Conservation (phyloP, 2,113 vertebrate species). For the Coryphaenoides rupestris region DNA sequence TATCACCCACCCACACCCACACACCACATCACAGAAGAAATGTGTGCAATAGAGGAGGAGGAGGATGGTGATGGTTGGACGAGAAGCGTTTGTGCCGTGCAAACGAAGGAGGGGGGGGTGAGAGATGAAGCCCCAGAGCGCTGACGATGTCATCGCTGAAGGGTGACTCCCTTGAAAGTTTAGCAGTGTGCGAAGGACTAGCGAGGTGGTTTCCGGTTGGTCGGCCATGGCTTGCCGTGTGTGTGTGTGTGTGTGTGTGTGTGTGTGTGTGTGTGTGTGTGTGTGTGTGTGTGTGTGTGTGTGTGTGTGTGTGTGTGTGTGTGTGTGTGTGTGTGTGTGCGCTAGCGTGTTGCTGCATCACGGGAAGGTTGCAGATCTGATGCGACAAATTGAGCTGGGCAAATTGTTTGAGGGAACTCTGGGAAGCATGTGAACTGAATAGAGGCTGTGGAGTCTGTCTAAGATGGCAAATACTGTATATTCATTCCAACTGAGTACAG, state of each 20-base stretch:
- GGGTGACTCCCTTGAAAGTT: conserved; percentile 60
- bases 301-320: too few species aligned
- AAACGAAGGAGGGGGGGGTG: conserved; percentile 33
- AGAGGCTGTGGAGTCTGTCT: too few species aligned
- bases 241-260: neutral
- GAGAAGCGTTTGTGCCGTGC: conserved; percentile 27
- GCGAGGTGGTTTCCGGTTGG: conserved; percentile 24
- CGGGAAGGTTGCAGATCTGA: conserved; percentile 31
- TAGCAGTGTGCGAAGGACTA: conserved; percentile 38
- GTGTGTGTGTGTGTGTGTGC: too few species aligned
- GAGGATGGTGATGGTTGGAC: conserved; percentile 29
- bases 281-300: too few species aligned
- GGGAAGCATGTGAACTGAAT: too few species aligned
- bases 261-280: neutral
- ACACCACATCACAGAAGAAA: too few species aligned
- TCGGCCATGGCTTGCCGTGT: conserved; percentile 22
- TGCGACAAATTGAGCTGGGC: conserved; percentile 41
- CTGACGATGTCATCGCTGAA: conserved; percentile 55
- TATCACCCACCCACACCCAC: too few species aligned
- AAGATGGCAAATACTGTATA: too few species aligned
- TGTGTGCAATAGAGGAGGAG: conserved; percentile 4
- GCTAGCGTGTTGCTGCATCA: conserved; percentile 19
- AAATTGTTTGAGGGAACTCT: too few species aligned
- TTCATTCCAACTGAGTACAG: too few species aligned
- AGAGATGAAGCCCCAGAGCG: conserved; percentile 38